Base-by-base conservation (phyloP, 2,797 vertebrate genomes). In the Coluber constrictor region DNA sequence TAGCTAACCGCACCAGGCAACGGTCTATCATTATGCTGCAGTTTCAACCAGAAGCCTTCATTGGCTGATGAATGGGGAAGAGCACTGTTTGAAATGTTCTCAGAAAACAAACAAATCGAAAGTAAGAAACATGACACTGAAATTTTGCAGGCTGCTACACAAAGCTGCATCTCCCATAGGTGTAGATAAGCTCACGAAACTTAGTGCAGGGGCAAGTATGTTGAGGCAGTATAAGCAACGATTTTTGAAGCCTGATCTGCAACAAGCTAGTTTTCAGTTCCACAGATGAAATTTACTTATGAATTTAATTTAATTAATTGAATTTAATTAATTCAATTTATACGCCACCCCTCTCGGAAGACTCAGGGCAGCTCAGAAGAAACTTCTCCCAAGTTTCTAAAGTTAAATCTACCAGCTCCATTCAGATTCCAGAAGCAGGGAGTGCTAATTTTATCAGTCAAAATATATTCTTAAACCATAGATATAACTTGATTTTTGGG, bases 1-100 rank as follows among this genome's bases (percentile, higher is more conserved):
- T 95, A 7, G 57, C 94, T 74, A 91, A 91, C 92, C 56, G 16
- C 96, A 88, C 96, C 91, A 93, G 93, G 93, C 93, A 94, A 92
- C 93, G 18, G 86, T 74, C 96, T 94, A 51, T 94, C 92, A 4
- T 93, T 79, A 90, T 63, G 0, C 88, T 43, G 96, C 95, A 88
- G 13, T 92, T 89, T 88, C 25, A 66, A 0, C 29, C 89, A 0
- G 16, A 32, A 54, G 20, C 86, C 1, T 29, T 2, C 90, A 96
- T 91, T 95, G 96, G 97, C 27, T 1, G 15, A 29, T 12, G 13
- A 16, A 0, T 0, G 0, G 0, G 83, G 90, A 60, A 92, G 51
- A 95, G 91, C 94, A 37, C 91, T 0, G 56, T 90, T 93, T 79
- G 79, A 91, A 96, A 96, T 87, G 92, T 74, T 61, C 47, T 51